These are phyloP conservation scores for Loriculus beryllinus DNA, from an alignment of 2,797 vertebrate genomes.

Conservation along the genomic window DNA sequence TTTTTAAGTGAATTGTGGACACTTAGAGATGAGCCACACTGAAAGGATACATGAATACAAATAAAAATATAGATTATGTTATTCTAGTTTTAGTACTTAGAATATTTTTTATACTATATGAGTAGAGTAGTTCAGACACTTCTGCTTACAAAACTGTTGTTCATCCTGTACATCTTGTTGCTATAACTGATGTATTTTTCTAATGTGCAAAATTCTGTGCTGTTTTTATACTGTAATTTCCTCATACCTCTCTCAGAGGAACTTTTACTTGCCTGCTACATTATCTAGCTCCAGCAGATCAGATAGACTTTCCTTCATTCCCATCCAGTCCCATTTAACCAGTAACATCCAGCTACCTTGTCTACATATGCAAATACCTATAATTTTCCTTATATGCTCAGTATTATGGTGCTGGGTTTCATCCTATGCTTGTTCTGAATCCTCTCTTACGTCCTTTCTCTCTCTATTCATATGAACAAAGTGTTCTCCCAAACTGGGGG, in stretches of 20 bases:
- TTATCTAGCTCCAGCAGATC: not conserved
- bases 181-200: not conserved
- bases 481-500: not conserved
- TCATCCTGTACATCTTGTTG: not conserved
- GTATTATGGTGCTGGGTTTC: not conserved
- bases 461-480: not conserved
- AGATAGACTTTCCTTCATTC: not conserved
- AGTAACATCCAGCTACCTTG: not conserved
- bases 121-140: not conserved
- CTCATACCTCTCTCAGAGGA: not conserved
- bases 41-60: not conserved
- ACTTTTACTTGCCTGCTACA: not conserved
- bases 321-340: not conserved
- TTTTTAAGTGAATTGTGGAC: conserved; percentile 61
- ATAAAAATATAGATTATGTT: not conserved
- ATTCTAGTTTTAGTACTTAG: not conserved
- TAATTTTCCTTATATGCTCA: not conserved
- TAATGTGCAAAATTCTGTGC: not conserved
- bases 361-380: not conserved
- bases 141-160: not conserved
- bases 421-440: not conserved
- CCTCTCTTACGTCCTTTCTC: not conserved
- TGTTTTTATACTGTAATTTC: not conserved
- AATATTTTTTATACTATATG: not conserved
- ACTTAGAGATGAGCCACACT: not conserved